Percentiles rank a stretch among this genome's conserved stretches.
Conservation (phyloP, 2,888 invertebrate genomes). For the Lycocerus yunnanus region DNA sequence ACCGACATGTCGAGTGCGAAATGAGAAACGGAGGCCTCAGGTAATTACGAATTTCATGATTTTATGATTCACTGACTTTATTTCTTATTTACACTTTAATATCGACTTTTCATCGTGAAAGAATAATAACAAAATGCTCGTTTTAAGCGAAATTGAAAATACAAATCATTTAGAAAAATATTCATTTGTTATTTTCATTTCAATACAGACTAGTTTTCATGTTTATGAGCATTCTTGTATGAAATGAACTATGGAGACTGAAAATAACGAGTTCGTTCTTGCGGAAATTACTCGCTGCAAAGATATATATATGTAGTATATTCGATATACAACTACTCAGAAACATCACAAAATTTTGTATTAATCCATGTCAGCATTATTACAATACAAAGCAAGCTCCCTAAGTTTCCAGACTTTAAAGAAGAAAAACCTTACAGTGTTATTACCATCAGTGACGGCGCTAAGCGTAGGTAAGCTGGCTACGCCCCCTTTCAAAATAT, state of each 20-base stretch:
- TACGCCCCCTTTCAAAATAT: too few species aligned
- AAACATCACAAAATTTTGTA: background rate
- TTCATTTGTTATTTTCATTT: background rate
- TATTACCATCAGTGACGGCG: too few species aligned
- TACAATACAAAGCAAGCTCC: background rate
- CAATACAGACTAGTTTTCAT: background rate
- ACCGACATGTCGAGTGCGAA: constrained; percentile 18
- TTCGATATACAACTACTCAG: background rate
- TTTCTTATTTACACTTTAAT: constrained; percentile 12
- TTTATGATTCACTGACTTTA: constrained; percentile 16
- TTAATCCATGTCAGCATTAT: background rate
- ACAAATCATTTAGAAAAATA: constrained; percentile 3
- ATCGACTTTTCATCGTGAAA: constrained; percentile 6
- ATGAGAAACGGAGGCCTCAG: constrained; percentile 15
- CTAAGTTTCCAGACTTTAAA: too few species aligned
- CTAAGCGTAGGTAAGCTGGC: too few species aligned
- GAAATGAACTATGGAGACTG: background rate
- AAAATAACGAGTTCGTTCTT: background rate
- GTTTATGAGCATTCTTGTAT: background rate
- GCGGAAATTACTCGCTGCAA: background rate
- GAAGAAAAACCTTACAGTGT: background rate
- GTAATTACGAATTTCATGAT: constrained; percentile 22
- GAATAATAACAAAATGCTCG: background rate
- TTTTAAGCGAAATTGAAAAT: constrained; percentile 13
- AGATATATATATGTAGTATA: background rate